A percentile compares a stretch with the other conserved stretches of the same genome.
Evolutionary conservation across 1,140 invertebrate genomes (phyloP).

Genomic region (Bombus sibiricus): DNA sequence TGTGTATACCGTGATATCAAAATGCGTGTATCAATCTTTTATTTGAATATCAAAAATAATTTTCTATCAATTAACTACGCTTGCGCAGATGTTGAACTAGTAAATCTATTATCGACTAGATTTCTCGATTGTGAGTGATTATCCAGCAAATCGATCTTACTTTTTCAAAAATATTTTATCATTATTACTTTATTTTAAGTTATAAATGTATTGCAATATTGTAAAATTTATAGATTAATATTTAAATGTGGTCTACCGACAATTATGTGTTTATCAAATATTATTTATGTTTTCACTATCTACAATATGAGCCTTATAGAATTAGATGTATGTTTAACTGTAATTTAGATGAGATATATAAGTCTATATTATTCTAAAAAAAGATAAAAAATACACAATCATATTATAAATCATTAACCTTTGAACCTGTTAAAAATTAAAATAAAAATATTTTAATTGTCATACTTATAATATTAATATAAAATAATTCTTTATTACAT

Average conservation of each 20-base stretch:
- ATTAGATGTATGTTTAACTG: background rate
- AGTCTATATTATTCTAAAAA: slow-evolving; percentile 1
- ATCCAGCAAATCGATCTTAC: slow-evolving; percentile 6
- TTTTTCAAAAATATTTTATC: slow-evolving; percentile 13
- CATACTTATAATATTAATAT: background rate
- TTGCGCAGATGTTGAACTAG: background rate
- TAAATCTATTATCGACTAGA: slow-evolving; percentile 14
- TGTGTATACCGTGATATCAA: background rate
- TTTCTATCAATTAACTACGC: background rate
- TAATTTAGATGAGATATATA: background rate
- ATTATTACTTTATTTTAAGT: background rate
- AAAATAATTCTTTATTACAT: background rate
- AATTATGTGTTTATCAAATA: background rate
- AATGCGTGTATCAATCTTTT: background rate
- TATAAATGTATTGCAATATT: background rate
- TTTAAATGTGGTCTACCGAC: background rate
- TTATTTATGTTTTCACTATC: background rate
- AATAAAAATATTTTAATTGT: background rate
- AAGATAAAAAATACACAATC: background rate
- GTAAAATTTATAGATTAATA: background rate
- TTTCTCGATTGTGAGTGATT: slow-evolving; percentile 15
- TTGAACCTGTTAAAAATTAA: background rate
- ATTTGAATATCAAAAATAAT: background rate
- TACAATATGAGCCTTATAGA: background rate
- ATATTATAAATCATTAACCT: background rate